phyloP scores from a whole-genome alignment of 2,797 vertebrate genomes.

The Falco novaeseelandiae region DNA sequence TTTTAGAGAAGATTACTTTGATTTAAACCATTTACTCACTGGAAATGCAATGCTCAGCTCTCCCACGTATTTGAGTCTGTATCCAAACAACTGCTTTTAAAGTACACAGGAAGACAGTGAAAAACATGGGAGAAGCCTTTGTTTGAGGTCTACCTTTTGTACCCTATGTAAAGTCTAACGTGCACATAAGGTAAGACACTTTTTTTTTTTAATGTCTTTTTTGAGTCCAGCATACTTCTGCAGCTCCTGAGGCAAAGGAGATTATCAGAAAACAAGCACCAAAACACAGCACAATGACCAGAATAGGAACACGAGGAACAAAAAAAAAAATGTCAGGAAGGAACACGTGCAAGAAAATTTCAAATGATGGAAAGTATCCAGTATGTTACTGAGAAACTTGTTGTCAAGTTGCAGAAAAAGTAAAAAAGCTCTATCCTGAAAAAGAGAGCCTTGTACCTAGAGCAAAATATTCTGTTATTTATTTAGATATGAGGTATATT shows the following conservation, averaged over 20 bases:
- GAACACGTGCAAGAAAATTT: not conserved
- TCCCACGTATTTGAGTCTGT: not conserved
- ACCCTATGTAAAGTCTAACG: not conserved
- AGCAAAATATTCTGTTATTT: not conserved
- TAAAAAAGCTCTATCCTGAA: not conserved
- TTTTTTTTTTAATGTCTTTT: not conserved
- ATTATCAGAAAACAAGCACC: not conserved
- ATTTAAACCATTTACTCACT: not conserved
- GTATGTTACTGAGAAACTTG: not conserved
- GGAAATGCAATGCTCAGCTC: not conserved
- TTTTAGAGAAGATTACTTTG: not conserved
- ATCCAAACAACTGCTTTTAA: not conserved
- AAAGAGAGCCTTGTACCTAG: not conserved
- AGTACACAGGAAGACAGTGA: not conserved
- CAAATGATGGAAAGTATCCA: not conserved
- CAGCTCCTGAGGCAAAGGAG: not conserved
- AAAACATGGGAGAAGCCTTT: not conserved
- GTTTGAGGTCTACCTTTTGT: not conserved
- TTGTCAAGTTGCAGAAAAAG: not conserved
- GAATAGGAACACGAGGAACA: not conserved
- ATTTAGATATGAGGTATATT: not conserved
- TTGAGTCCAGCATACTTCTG: not conserved
- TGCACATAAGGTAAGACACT: not conserved
- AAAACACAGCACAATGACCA: not conserved
- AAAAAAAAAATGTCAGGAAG: not conserved